Conservation (phyloP, 1,140 invertebrate genomes). For the Lysiphlebus fabarum region DNA sequence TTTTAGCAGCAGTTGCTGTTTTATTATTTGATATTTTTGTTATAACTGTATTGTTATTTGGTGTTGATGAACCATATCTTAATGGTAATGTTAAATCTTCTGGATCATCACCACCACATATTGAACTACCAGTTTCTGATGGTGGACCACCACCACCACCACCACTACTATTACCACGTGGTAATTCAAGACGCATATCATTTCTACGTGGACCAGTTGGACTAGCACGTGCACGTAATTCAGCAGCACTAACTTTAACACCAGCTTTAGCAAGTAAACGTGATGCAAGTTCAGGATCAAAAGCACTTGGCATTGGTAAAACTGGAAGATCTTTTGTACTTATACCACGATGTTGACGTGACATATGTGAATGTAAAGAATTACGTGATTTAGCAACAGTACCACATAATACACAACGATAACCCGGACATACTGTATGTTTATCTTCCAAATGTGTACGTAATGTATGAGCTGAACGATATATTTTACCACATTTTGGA, state of each 20-base stretch:
- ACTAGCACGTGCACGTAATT: slow-evolving; percentile 75
- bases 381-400: slow-evolving; percentile 89
- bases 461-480: slow-evolving; percentile 84
- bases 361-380: slow-evolving; percentile 89
- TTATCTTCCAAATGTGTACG: slow-evolving; percentile 89
- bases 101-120: slow-evolving; percentile 74
- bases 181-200: slow-evolving; percentile 72
- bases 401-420: slow-evolving; percentile 85
- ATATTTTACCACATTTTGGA: slow-evolving; percentile 90
- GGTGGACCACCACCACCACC: slow-evolving; percentile 49
- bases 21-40: slow-evolving; percentile 42
- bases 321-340: slow-evolving; percentile 89
- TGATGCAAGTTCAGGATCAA: slow-evolving; percentile 80
- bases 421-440: slow-evolving; percentile 87
- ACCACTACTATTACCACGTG: slow-evolving; percentile 33
- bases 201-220: slow-evolving; percentile 77
- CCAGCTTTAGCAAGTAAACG: slow-evolving; percentile 80
- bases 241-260: slow-evolving; percentile 80
- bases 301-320: slow-evolving; percentile 84
- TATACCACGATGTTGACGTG: slow-evolving; percentile 84
- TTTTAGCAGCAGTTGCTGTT: slow-evolving; percentile 57
- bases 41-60: slow-evolving; percentile 51
- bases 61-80: slow-evolving; percentile 47
- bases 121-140: slow-evolving; percentile 66
- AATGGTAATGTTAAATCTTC: slow-evolving; percentile 72